Conservation (phyloP, 2,113 vertebrate species). For the Mirounga angustirostris region DNA sequence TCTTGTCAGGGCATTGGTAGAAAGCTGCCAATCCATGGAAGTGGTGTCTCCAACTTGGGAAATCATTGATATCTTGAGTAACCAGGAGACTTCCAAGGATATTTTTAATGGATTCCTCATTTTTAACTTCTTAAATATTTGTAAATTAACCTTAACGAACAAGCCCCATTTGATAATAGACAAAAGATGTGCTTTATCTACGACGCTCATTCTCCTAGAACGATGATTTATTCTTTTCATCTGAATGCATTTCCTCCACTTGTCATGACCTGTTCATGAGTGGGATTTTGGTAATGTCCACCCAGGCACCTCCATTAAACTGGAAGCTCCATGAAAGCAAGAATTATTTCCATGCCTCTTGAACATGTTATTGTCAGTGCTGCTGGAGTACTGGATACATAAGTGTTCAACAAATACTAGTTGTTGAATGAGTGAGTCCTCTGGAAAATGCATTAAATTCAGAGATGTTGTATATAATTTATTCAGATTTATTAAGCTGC, state of each 20-base stretch:
- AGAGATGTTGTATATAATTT: background rate
- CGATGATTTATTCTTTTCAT: background rate
- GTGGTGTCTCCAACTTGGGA: background rate
- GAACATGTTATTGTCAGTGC: background rate
- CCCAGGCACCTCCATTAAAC: background rate
- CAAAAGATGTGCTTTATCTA: background rate
- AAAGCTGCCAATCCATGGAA: background rate
- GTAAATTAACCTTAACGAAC: background rate
- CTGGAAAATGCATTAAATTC: background rate
- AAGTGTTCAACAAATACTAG: background rate
- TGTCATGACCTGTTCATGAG: background rate
- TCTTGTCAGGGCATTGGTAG: background rate
- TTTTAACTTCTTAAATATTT: background rate
- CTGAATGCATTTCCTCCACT: background rate
- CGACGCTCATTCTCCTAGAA: background rate
- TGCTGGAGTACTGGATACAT: background rate
- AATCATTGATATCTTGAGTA: background rate
- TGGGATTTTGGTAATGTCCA: background rate
- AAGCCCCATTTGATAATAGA: background rate
- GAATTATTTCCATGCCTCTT: background rate
- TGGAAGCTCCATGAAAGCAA: background rate
- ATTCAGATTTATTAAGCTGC: background rate
- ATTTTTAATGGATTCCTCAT: background rate
- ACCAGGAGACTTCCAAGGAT: background rate
- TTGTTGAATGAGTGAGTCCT: background rate